Conservation (phyloP, 2,797 vertebrate genomes). For the Hemitrygon akajei region DNA sequence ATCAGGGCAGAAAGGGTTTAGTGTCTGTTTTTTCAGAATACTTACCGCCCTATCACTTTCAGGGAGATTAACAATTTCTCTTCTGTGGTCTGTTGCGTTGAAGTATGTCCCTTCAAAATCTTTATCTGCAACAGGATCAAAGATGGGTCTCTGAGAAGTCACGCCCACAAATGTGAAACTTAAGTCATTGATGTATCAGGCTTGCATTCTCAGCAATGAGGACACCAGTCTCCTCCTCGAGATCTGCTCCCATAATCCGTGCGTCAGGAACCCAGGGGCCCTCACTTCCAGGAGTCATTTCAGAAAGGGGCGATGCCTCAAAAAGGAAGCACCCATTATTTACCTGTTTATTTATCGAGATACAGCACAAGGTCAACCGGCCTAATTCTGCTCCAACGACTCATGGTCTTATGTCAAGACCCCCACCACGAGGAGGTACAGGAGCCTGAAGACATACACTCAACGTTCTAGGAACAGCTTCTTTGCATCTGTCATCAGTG, state of each 20-base stretch:
- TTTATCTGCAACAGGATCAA: slow-evolving; percentile 12
- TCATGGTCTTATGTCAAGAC: no score
- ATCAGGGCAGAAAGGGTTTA: background rate
- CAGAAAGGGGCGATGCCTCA: no score
- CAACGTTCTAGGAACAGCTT: no score
- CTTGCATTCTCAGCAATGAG: background rate
- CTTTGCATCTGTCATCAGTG: no score
- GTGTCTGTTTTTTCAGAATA: background rate
- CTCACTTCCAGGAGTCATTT: no score
- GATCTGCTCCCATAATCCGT: background rate
- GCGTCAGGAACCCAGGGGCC: no score
- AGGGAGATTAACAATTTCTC: background rate
- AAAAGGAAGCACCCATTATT: no score
- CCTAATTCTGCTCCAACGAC: no score
- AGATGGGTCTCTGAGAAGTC: background rate
- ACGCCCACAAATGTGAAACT: background rate
- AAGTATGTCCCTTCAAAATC: background rate
- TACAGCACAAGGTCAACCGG: no score
- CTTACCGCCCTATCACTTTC: background rate
- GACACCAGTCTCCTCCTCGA: background rate
- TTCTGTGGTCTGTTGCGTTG: background rate
- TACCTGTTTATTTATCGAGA: no score
- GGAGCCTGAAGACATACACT: no score
- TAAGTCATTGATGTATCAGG: background rate
- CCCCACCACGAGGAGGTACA: no score